These are phyloP conservation scores for Creontiades dilutus DNA, from an alignment of 2,888 invertebrate genomes.

Conservation along the genomic window DNA sequence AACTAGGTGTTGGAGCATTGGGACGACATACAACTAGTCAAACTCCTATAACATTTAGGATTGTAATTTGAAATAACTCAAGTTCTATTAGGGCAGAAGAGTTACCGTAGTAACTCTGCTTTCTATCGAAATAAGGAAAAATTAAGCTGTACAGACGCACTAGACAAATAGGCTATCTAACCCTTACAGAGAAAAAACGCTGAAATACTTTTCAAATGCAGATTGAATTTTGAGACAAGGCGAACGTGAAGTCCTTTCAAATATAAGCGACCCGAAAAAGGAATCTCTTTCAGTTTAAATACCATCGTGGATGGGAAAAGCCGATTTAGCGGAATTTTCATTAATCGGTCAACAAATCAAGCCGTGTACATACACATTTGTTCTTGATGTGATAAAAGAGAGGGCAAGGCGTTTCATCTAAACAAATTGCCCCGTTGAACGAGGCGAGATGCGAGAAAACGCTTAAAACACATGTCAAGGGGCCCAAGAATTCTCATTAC, in stretches of 20 bases:
- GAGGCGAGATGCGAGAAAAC: background rate
- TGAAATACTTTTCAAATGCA: background rate
- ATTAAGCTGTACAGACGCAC: background rate
- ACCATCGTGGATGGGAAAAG: background rate
- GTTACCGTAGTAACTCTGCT: too few species aligned
- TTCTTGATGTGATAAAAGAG: background rate
- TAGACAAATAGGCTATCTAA: background rate
- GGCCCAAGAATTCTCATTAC: conserved; percentile 27
- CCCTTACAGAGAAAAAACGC: background rate
- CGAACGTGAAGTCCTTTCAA: background rate
- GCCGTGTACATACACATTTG: conserved; percentile 24
- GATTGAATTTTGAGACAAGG: background rate
- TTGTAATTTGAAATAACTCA: too few species aligned
- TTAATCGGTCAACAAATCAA: conserved; percentile 32
- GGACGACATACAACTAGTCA: too few species aligned
- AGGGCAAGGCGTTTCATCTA: conserved; percentile 1
- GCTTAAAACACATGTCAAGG: conserved; percentile 19
- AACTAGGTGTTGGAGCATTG: too few species aligned
- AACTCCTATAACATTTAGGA: too few species aligned
- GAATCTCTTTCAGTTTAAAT: background rate
- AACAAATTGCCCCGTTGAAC: conserved; percentile 16
- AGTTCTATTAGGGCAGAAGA: too few species aligned
- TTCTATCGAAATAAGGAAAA: too few species aligned
- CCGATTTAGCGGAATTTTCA: background rate
- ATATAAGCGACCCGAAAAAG: background rate